These are phyloP conservation scores for Hystrix brachyura DNA, from an alignment of 2,113 vertebrate species.

Conservation along the genomic window DNA sequence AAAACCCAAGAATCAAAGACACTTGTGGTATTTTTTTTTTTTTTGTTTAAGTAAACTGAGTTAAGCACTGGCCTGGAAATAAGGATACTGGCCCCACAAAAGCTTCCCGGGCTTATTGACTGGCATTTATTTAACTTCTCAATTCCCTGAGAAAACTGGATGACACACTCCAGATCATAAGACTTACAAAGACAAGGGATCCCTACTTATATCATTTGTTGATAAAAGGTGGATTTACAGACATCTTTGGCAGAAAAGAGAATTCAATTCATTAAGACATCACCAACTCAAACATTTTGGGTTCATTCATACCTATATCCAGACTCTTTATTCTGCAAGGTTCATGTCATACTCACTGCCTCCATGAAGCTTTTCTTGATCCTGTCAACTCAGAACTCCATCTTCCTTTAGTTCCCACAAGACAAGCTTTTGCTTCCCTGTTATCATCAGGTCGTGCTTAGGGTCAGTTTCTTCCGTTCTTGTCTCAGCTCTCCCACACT, in stretches of 20 bases:
- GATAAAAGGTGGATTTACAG: background rate
- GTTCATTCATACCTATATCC: background rate
- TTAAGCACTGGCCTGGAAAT: background rate
- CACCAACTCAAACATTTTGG: background rate
- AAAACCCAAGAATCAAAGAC: background rate
- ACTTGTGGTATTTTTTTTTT: background rate
- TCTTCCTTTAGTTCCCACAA: background rate
- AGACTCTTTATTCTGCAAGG: background rate
- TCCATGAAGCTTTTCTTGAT: background rate
- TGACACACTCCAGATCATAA: background rate
- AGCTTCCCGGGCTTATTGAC: background rate
- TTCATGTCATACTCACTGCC: background rate
- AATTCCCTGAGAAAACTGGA: background rate
- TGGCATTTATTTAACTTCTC: background rate
- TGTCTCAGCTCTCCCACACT: background rate
- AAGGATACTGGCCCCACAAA: background rate
- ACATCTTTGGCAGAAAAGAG: background rate
- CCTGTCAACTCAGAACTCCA: background rate
- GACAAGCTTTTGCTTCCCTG: background rate
- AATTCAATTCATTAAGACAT: constrained; percentile 6
- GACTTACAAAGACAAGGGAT: background rate
- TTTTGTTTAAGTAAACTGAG: background rate
- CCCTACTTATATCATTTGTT: background rate
- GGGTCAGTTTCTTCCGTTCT: background rate
- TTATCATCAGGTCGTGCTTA: background rate